These are phyloP conservation scores for Crypturellus undulatus DNA, from an alignment of 2,113 vertebrate genomes.

Conservation along the genomic window DNA sequence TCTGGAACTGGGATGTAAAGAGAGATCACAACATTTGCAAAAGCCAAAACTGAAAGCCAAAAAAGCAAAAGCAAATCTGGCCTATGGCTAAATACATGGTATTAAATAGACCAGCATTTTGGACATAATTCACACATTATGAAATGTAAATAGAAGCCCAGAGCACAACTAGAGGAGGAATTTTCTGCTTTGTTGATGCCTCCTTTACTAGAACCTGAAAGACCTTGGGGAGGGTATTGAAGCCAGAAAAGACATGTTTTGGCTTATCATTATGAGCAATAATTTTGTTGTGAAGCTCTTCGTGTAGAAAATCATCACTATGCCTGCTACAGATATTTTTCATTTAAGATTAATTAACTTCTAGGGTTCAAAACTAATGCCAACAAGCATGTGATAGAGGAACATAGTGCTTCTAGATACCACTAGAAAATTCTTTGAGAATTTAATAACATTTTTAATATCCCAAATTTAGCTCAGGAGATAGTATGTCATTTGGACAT, in stretches of 20 bases:
- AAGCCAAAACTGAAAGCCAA: not conserved
- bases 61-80: not conserved
- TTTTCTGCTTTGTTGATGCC: not conserved
- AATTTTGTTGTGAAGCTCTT: not conserved
- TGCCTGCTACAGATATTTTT: conserved; percentile 1
- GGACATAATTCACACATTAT: not conserved
- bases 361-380: not conserved
- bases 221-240: not conserved
- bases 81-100: not conserved
- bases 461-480: not conserved
- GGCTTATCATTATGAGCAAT: not conserved
- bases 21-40: not conserved
- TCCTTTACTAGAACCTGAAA: not conserved
- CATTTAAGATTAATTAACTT: not conserved
- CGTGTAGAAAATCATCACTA: not conserved
- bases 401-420: not conserved
- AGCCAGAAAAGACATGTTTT: not conserved
- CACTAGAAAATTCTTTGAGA: not conserved
- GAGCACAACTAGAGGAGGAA: not conserved
- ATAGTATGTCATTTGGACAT: not conserved
- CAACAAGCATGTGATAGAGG: not conserved
- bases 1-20: not conserved
- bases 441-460: not conserved
- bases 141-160: not conserved
- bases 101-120: not conserved